Base-by-base conservation (phyloP, 2,888 invertebrate species). In the Allolobophora icterica region DNA sequence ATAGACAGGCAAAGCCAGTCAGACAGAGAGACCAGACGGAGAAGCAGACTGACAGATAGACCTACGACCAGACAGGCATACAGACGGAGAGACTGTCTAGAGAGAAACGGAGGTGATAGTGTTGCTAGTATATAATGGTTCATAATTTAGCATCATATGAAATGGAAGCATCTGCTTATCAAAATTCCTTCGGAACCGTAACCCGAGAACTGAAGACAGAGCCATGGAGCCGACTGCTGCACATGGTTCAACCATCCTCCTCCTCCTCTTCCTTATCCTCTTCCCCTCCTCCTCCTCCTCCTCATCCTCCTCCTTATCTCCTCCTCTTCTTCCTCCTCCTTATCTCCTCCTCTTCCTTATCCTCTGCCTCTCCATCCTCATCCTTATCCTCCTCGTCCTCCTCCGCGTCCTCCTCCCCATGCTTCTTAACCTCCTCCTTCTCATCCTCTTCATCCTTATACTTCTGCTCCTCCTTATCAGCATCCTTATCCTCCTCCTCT, bases 191-290 rank as follows among this genome's bases (percentile, higher is more conserved):
- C n/a, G 30, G 30, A n/a, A 11, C 30, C 15, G 71, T n/a, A 71
- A 71, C n/a, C n/a, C 71, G 71, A 71, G 71, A 71, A 71, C n/a
- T 71, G 71, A 71, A 71, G 71, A 71, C 71, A 71, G n/a, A n/a
- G 71, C 71, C 71, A 71, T n/a, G 71, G 11, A 71, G 71, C 71
- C 71, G 71, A 71, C n/a, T n/a, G 3, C 71, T n/a, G 71, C 71
- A 71, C 30, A 71, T 71, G 71, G n/a, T n/a, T 71, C 71, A 6
- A 21, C 4, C 38, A 30, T 87, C 87, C 34, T 87, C 34, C 13
- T 87, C 87, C 87, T 34, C 34, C 30, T 87, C 35, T 21, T 33
- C 84, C 21, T 42, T 17, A 17, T 42, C 42, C 34, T 35, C 34
- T 34, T 84, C 34, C 33, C 13, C 13, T 33, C 84, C 8, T 84